Evolutionary conservation across 2,888 invertebrate species (phyloP).

Genomic region (Keiferia lycopersicella): DNA sequence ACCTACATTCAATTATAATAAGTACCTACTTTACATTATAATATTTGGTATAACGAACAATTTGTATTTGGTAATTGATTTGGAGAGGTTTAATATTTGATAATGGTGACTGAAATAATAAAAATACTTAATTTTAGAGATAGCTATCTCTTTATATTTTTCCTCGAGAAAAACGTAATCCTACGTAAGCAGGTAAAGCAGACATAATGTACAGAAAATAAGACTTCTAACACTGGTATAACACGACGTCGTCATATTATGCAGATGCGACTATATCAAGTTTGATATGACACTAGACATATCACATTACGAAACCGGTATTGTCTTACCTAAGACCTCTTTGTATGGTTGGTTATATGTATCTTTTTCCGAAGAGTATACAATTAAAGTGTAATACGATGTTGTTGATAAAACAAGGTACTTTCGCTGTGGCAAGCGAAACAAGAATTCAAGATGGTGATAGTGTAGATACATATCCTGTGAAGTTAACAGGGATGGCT

Average conservation of each 20-base stretch:
- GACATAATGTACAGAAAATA: neutral
- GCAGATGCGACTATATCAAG: constrained; percentile 4
- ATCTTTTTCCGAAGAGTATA: neutral
- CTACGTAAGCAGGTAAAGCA: too few relatives aligned
- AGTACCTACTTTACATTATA: too few relatives aligned
- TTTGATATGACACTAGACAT: neutral
- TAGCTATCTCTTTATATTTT: too few relatives aligned
- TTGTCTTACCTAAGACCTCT: neutral
- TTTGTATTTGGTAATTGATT: too few relatives aligned
- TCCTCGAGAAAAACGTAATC: too few relatives aligned
- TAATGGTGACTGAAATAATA: too few relatives aligned
- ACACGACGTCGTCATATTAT: neutral
- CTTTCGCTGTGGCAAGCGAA: neutral
- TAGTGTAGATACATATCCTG: neutral
- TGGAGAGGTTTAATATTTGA: too few relatives aligned
- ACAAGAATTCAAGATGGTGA: constrained; percentile 1
- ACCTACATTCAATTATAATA: neutral
- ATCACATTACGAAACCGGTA: constrained; percentile 10
- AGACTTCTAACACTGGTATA: neutral
- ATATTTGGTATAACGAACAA: too few relatives aligned
- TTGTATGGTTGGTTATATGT: neutral
- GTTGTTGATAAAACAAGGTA: neutral
- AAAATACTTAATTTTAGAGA: too few relatives aligned
- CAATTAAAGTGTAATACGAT: neutral
- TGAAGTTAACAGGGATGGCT: too few relatives aligned